Percentiles rank a stretch among this genome's conserved stretches.
Evolutionary conservation across 2,113 vertebrate genomes (phyloP).

Genomic region (Mobula birostris): DNA sequence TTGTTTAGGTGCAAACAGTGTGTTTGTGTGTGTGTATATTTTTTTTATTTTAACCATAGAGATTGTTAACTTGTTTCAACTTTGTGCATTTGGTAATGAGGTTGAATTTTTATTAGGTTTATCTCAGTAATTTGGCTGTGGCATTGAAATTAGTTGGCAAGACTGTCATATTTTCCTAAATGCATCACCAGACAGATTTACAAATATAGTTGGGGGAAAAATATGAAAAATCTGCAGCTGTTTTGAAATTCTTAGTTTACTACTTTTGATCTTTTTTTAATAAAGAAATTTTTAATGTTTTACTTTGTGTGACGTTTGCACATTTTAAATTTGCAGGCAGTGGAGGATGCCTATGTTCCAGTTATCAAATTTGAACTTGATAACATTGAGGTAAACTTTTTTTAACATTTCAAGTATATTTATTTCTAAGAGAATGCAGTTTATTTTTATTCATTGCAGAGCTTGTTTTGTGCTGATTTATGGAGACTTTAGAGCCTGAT

Average conservation of each 20-base stretch:
- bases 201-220: not conserved
- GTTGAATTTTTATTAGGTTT: not conserved
- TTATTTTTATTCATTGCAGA: not conserved
- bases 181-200: not conserved
- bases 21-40: not conserved
- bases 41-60: not conserved
- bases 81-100: not conserved
- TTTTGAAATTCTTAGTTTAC: not conserved
- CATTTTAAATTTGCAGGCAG: slow-evolving; percentile 64
- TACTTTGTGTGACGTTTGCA: not conserved
- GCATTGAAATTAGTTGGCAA: not conserved
- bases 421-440: not conserved
- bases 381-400: slow-evolving; percentile 79
- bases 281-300: not conserved
- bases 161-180: not conserved
- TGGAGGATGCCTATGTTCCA: slow-evolving; percentile 95
- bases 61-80: not conserved
- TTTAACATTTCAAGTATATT: not conserved
- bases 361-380: slow-evolving; percentile 97
- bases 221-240: not conserved
- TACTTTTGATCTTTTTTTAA: not conserved
- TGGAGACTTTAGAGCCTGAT: not conserved
- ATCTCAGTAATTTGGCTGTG: not conserved
- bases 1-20: not conserved
- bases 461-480: not conserved